A percentile compares a stretch with the other conserved stretches of the same genome.
These are phyloP conservation scores for Brachycybe producta DNA, from an alignment of 2,888 invertebrate genomes.

Conservation along the genomic window DNA sequence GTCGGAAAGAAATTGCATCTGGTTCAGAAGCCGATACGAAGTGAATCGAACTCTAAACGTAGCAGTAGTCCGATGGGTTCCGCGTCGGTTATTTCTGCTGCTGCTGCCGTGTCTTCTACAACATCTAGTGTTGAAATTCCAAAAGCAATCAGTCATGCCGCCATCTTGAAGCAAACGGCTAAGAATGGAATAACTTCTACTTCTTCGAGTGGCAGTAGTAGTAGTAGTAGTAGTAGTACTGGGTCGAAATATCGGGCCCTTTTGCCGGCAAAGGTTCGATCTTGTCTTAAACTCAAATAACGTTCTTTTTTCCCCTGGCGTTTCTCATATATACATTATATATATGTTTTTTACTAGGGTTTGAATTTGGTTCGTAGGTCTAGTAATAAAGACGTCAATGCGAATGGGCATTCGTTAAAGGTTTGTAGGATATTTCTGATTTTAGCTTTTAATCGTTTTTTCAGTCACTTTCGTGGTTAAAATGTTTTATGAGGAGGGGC, in stretches of 20 bases:
- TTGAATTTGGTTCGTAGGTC: slow-evolving; percentile 7
- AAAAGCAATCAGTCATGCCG: background rate
- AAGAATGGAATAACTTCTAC: slow-evolving; percentile 3
- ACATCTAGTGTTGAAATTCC: slow-evolving; percentile 1
- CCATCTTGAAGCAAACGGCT: slow-evolving; percentile 1
- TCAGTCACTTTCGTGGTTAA: too few relatives aligned
- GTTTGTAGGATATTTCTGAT: too few relatives aligned
- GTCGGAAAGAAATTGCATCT: slow-evolving; percentile 22
- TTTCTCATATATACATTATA: too few relatives aligned
- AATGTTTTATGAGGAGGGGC: too few relatives aligned
- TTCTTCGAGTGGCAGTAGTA: too few relatives aligned
- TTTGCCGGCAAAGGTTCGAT: background rate
- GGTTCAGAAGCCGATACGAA: slow-evolving; percentile 21
- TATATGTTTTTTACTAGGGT: background rate
- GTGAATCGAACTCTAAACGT: slow-evolving; percentile 19
- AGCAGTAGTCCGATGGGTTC: slow-evolving; percentile 23
- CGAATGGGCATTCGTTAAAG: slow-evolving; percentile 10
- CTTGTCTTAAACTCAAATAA: background rate
- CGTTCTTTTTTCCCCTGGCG: background rate
- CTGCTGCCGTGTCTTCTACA: background rate
- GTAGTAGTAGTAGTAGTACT: background rate
- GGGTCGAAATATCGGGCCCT: background rate
- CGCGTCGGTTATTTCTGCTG: background rate
- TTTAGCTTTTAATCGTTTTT: too few relatives aligned
- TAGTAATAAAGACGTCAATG: slow-evolving; percentile 7